These are phyloP conservation scores for Drosophila suzukii DNA, from an alignment of 1,140 invertebrate genomes.

Conservation along the genomic window DNA sequence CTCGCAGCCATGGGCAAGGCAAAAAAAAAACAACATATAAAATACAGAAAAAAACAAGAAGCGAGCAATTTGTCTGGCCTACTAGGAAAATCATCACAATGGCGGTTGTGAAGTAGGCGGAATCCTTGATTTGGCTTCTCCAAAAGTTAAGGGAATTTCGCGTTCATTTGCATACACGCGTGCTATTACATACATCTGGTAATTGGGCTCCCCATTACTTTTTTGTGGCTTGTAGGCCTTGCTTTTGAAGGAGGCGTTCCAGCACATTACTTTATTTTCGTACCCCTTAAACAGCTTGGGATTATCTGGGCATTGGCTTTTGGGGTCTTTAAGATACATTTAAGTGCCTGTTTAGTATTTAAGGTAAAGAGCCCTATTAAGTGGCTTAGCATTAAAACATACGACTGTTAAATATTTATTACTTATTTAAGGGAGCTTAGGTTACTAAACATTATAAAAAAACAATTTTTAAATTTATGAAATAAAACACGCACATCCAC, in stretches of 20 bases:
- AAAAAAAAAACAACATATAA: conserved; percentile 9
- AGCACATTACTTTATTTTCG: conserved; percentile 7
- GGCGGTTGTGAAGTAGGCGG: conserved; percentile 16
- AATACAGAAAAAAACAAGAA: conserved; percentile 18
- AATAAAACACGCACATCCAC: not conserved
- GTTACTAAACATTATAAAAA: too few species aligned
- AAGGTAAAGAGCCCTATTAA: not conserved
- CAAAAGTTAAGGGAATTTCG: conserved; percentile 4
- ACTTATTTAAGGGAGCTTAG: too few species aligned
- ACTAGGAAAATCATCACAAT: conserved; percentile 49
- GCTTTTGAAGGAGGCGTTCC: conserved; percentile 5
- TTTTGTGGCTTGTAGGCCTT: not conserved
- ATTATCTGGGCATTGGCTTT: not conserved
- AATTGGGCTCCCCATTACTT: conserved; percentile 33
- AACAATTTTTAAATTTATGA: too few species aligned
- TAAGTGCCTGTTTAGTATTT: not conserved
- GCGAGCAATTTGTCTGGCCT: conserved; percentile 62
- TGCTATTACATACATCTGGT: conserved; percentile 22
- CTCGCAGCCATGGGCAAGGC: conserved; percentile 7
- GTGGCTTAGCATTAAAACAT: not conserved
- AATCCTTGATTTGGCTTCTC: conserved; percentile 29
- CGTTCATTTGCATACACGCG: conserved; percentile 41
- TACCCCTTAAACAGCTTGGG: not conserved
- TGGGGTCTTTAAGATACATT: not conserved
- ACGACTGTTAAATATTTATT: too few species aligned